Evolutionary conservation across 2,797 vertebrate species (phyloP).

Genomic region (Clarias platycephalus): DNA sequence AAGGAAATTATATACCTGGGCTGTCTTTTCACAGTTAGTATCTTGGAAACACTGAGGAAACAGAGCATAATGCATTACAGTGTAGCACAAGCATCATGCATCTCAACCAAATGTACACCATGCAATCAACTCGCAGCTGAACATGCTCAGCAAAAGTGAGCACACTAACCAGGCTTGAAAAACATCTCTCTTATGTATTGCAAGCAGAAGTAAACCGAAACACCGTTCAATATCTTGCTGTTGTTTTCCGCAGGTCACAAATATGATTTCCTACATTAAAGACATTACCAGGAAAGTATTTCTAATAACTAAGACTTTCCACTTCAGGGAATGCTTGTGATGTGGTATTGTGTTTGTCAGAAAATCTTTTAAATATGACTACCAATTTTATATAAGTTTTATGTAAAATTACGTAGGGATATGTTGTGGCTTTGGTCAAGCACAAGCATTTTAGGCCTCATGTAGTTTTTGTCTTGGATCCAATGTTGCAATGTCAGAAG

Average conservation of each 20-base stretch:
- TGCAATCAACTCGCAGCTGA: background rate
- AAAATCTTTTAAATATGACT: background rate
- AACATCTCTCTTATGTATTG: background rate
- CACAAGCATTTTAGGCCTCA: background rate
- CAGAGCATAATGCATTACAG: background rate
- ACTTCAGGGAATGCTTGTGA: too few relatives aligned
- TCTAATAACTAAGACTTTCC: background rate
- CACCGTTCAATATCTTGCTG: background rate
- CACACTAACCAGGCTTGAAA: too few relatives aligned
- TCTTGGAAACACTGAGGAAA: background rate
- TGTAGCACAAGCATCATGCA: background rate
- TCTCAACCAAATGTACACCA: background rate
- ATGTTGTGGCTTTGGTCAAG: background rate
- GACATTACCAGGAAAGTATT: background rate
- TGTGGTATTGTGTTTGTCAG: background rate
- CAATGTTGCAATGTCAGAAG: background rate
- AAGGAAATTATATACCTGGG: constrained; percentile 8
- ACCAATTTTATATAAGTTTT: background rate
- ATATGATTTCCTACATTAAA: background rate
- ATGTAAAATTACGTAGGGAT: background rate
- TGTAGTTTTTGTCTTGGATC: background rate
- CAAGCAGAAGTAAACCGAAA: background rate
- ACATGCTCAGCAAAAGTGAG: background rate
- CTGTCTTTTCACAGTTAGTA: background rate
- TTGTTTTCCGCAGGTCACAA: background rate